phyloP scores from a whole-genome alignment of 2,888 invertebrate species.

The Acrobasis suavella region DNA sequence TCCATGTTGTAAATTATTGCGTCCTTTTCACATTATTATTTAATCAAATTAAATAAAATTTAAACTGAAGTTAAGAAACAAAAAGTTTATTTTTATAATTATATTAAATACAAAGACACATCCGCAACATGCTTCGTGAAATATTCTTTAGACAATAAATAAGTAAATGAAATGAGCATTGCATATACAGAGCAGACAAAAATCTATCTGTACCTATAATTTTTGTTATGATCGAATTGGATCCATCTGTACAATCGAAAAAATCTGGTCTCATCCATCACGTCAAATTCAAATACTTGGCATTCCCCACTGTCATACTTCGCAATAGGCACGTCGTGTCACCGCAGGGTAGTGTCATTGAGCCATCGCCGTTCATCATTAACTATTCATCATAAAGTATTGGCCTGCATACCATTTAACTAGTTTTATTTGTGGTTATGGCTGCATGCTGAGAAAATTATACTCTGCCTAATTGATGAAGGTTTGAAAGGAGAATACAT shows the following conservation, averaged over 20 bases:
- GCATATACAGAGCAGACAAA: too few species aligned
- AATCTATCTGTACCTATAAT: too few species aligned
- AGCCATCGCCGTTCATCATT: constrained; percentile 12
- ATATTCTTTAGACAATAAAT: too few species aligned
- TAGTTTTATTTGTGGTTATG: constrained; percentile 3
- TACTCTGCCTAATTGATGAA: neutral
- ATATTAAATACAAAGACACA: too few species aligned
- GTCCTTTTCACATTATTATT: neutral
- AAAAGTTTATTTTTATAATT: too few species aligned
- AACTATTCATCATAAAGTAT: constrained; percentile 10
- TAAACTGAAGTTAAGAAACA: too few species aligned
- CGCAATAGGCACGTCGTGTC: constrained; percentile 6
- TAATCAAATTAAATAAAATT: too few species aligned
- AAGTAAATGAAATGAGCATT: too few species aligned
- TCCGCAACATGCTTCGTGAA: too few species aligned
- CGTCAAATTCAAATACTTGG: constrained; percentile 11
- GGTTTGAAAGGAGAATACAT: too few species aligned
- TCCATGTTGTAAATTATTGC: neutral
- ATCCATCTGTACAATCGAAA: too few species aligned
- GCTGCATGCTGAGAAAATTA: neutral
- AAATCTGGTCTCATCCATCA: neutral
- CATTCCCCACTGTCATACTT: constrained; percentile 17
- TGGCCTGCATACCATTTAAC: constrained; percentile 11
- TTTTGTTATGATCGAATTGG: too few species aligned
- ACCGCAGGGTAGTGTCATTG: constrained; percentile 13